These are phyloP conservation scores for Macrocentrus cingulum DNA, from an alignment of 1,140 invertebrate genomes.

Conservation along the genomic window DNA sequence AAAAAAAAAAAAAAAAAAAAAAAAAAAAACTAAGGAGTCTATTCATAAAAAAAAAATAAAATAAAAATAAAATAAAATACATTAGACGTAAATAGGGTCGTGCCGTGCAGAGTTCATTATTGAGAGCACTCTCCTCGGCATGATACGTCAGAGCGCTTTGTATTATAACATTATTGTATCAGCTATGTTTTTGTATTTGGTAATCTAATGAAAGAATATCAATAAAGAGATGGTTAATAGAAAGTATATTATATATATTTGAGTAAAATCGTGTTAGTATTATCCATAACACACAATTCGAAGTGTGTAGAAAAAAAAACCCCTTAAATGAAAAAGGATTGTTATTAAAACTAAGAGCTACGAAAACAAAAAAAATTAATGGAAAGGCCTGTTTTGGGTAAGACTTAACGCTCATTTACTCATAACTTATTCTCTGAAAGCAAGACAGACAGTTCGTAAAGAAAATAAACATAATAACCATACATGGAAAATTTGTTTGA, in stretches of 20 bases:
- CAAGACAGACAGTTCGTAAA: conserved; percentile 54
- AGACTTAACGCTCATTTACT: conserved; percentile 56
- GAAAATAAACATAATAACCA: conserved; percentile 57
- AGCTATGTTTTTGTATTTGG: conserved; percentile 58
- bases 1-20: conserved; percentile 33
- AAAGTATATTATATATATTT: conserved; percentile 48
- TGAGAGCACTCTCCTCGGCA: conserved; percentile 23
- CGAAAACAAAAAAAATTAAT: conserved; percentile 16
- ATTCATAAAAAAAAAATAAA: conserved; percentile 44
- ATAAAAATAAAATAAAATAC: too few species aligned
- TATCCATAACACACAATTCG: conserved; percentile 44
- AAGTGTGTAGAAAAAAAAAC: conserved; percentile 40
- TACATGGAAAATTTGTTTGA: conserved; percentile 32
- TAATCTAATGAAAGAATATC: conserved; percentile 48
- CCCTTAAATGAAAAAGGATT: conserved; percentile 24
- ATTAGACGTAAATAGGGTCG: conserved; percentile 42
- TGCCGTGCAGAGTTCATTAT: conserved; percentile 43
- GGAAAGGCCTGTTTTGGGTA: conserved; percentile 45
- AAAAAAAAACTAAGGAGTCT: conserved; percentile 43
- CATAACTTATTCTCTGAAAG: conserved; percentile 56
- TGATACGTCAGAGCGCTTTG: conserved; percentile 20
- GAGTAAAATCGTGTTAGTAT: conserved; percentile 54
- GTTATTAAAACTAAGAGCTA: conserved; percentile 28
- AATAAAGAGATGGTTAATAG: conserved; percentile 35
- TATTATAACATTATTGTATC: conserved; percentile 44